Base-by-base conservation (phyloP, 2,113 vertebrate genomes). In the Gymnobelideus leadbeateri region DNA sequence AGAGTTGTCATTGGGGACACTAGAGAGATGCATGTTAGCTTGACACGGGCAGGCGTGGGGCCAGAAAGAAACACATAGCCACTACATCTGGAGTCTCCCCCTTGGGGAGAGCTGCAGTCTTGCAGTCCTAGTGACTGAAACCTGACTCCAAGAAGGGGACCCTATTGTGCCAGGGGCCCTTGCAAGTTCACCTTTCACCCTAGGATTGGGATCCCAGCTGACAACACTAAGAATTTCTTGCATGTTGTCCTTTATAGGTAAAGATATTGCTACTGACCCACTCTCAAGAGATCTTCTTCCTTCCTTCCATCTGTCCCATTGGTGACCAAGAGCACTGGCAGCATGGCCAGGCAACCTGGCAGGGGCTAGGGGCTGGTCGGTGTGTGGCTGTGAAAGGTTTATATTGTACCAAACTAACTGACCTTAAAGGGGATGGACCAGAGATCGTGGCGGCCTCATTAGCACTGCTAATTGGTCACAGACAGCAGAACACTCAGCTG, bases 1-100 rank as follows among this genome's bases (percentile, higher is more conserved):
- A 57, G 94, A 94, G 96, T 94, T 61, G 49, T 93, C 94, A n/a
- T 0, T 53, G 96, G 68, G 68, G n/a, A 91, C 77, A 84, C 23
- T 47, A 0, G 89, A 96, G 93, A 61, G 89, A 77, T 94, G 51
- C 92, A 91, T 0, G 0, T n/a, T 8, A 77, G 93, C 57, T 89
- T 55, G 92, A 95, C 93, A 23, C 91, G 0, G 51, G 93, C 52
- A 95, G 93, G 92, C 93, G 6, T 61, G 89, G 51, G 89, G 89
- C 68, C 21, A 51, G 91, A 90, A 14, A 77, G 46, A 90, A 49
- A 91, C 89, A 94, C 0, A 46, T 14, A 5, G 4, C 0, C 0
- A 28, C 47, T 31, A 2, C n/a, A 11, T 91, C 91, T 2, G 31
- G 89, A 55, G 47, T 0, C 0, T 0, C 91, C 0, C 51, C 89